These are phyloP conservation scores for Platyscapa corneri DNA, from an alignment of 1,140 invertebrate species.

Conservation along the genomic window DNA sequence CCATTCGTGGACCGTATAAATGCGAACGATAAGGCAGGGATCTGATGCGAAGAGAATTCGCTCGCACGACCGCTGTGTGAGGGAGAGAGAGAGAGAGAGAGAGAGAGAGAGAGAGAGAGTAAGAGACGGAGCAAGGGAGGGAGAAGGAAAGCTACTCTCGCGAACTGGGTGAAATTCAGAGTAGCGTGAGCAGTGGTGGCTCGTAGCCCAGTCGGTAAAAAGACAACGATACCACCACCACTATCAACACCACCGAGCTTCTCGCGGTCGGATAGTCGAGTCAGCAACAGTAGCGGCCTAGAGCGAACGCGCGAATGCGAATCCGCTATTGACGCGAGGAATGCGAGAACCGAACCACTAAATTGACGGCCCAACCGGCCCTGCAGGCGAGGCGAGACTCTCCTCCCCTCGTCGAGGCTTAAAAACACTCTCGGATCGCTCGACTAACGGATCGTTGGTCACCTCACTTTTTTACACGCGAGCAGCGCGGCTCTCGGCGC, in stretches of 20 bases:
- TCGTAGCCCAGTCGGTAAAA: constrained; percentile 45
- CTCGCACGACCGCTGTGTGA: constrained; percentile 19
- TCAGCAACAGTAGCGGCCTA: background rate
- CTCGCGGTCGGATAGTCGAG: background rate
- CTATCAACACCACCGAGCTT: background rate
- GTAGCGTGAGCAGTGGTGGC: background rate
- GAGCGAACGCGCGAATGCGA: background rate
- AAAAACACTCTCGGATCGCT: too few relatives aligned
- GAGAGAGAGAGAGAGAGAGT: background rate
- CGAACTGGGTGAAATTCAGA: constrained; percentile 20
- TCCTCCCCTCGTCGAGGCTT: too few relatives aligned
- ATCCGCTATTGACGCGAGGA: too few relatives aligned
- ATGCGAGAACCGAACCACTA: background rate
- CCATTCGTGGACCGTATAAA: background rate
- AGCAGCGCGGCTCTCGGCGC: too few relatives aligned
- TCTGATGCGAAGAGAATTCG: constrained; percentile 26
- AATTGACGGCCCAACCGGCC: background rate
- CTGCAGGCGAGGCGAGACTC: too few relatives aligned
- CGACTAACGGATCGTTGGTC: too few relatives aligned
- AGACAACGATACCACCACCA: background rate
- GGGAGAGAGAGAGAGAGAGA: background rate
- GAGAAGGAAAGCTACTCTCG: background rate
- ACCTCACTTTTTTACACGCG: too few relatives aligned
- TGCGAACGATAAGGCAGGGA: constrained; percentile 46
- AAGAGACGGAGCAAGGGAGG: too few relatives aligned